phyloP scores from a whole-genome alignment of 2,113 vertebrate genomes.

The Oophaga pumilio region DNA sequence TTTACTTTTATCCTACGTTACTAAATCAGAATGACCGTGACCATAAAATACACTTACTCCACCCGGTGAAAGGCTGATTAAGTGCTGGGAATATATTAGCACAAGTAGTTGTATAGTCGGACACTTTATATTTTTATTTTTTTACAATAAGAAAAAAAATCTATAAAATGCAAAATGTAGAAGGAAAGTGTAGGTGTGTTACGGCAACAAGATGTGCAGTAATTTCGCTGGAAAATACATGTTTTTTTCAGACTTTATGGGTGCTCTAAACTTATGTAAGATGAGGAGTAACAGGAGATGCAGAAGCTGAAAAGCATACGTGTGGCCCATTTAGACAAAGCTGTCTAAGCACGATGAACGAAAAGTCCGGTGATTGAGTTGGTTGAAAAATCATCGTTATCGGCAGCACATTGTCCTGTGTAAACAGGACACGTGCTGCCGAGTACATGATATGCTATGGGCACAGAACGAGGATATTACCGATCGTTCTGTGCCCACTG shows the following conservation, averaged over 20 bases:
- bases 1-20: not conserved
- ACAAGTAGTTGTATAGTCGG: not conserved
- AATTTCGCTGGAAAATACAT: not conserved
- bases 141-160: not conserved
- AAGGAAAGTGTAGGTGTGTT: not conserved
- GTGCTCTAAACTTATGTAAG: not conserved
- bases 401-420: too few species aligned
- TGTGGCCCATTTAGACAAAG: too few species aligned
- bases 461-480: too few species aligned
- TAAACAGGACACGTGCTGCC: too few species aligned
- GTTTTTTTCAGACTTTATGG: not conserved
- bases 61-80: not conserved
- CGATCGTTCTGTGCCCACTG: too few species aligned
- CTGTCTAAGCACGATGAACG: too few species aligned
- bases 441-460: too few species aligned
- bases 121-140: too few species aligned
- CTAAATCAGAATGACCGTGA: not conserved
- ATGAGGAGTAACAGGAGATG: not conserved
- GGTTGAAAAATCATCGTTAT: too few species aligned
- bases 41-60: conserved; percentile 1
- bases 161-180: not conserved
- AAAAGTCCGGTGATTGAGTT: too few species aligned
- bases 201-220: not conserved
- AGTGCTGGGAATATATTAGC: not conserved
- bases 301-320: not conserved